phyloP scores from a whole-genome alignment of 2,113 vertebrate genomes.

The Gymnarchus niloticus region DNA sequence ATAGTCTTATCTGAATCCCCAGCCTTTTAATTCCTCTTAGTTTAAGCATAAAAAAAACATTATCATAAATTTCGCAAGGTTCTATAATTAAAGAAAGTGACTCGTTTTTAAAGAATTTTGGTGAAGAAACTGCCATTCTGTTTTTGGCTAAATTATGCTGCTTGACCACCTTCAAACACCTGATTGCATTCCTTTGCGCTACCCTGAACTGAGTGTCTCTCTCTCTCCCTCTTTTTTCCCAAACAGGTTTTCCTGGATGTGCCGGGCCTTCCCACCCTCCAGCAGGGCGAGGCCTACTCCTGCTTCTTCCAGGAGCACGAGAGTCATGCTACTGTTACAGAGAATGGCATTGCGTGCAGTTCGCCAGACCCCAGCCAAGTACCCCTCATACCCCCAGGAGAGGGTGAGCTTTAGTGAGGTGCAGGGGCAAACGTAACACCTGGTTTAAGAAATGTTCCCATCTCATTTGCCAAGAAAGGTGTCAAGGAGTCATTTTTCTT shows the following conservation, averaged over 20 bases:
- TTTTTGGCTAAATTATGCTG: not conserved
- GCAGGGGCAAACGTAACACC: not conserved
- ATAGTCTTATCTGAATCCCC: not conserved
- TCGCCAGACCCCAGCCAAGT: constrained; percentile 74
- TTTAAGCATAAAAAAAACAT: not conserved
- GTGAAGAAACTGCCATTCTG: not conserved
- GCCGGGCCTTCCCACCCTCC: constrained; percentile 71
- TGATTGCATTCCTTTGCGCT: not conserved
- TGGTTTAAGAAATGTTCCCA: not conserved
- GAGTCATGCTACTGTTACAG: constrained; percentile 69
- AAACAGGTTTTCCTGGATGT: constrained; percentile 77
- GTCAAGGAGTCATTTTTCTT: not conserved
- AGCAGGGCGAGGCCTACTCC: constrained; percentile 73
- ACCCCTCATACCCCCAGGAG: constrained; percentile 67
- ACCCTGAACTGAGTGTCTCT: not conserved
- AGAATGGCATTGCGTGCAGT: constrained; percentile 73
- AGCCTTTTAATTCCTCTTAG: not conserved
- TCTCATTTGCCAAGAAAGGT: not conserved
- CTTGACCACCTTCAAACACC: not conserved
- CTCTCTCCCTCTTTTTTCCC: not conserved
- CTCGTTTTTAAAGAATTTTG: not conserved
- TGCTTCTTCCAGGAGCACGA: constrained; percentile 84
- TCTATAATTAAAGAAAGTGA: not conserved
- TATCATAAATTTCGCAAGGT: not conserved
- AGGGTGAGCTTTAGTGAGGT: constrained; percentile 61